Conservation (phyloP, 2,113 vertebrate genomes). For the Formicarius rufipectus region DNA sequence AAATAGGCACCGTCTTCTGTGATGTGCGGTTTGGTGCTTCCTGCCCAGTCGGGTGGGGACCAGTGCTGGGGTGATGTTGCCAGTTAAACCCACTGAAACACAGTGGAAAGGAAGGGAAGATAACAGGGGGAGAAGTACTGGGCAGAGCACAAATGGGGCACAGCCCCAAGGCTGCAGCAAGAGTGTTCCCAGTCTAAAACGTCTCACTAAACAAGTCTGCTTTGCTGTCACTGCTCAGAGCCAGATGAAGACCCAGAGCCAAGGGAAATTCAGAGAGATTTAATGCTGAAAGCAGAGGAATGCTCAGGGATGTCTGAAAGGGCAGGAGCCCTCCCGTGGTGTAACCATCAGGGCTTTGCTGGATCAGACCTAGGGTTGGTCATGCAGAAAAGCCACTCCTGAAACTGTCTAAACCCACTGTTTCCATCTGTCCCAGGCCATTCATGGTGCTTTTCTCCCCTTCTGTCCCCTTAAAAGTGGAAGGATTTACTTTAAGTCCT, state of each 20-base stretch:
- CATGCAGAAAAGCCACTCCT: not conserved
- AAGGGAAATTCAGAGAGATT: not conserved
- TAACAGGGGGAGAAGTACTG: not conserved
- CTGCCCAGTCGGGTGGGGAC: not conserved
- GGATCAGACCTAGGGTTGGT: not conserved
- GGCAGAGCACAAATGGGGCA: not conserved
- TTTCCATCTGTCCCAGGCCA: not conserved
- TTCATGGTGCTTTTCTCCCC: not conserved
- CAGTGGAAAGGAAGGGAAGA: not conserved
- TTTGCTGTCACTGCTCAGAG: not conserved
- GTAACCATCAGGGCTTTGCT: not conserved
- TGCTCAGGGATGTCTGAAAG: not conserved
- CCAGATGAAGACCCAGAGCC: not conserved
- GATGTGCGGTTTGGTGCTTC: not conserved
- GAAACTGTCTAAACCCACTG: not conserved
- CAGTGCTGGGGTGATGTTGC: not conserved
- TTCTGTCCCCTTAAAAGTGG: not conserved
- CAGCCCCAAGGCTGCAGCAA: not conserved
- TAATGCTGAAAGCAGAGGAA: not conserved
- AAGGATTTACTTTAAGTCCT: not conserved
- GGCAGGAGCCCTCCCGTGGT: not conserved
- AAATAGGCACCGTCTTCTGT: not conserved
- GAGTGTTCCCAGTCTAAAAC: not conserved
- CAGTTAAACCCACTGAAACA: not conserved
- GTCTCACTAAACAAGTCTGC: not conserved